A percentile compares a stretch with the other conserved stretches of the same genome.
Conservation (phyloP, 1,140 invertebrate genomes). For the Cotesia vestalis region DNA sequence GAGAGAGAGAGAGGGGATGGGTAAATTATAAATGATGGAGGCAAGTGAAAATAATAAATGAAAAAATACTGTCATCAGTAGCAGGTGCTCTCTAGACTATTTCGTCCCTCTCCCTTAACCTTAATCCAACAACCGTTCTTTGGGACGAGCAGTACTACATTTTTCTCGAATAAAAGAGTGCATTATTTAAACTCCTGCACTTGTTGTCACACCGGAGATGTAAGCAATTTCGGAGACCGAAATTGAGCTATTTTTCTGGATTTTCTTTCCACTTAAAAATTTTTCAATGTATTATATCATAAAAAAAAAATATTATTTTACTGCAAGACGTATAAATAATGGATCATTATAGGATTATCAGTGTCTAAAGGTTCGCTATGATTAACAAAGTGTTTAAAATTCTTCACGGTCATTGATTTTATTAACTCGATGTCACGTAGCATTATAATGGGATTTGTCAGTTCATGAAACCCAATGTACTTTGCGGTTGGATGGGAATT, state of each 20-base stretch:
- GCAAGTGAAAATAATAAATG: slow-evolving; percentile 29
- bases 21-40: too few relatives aligned
- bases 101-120: neutral
- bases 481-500: slow-evolving; percentile 10
- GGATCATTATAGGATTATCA: slow-evolving; percentile 53
- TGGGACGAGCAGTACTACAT: slow-evolving; percentile 7
- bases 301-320: slow-evolving; percentile 58
- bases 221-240: slow-evolving; percentile 38
- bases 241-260: slow-evolving; percentile 51
- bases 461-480: slow-evolving; percentile 15
- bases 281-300: slow-evolving; percentile 23
- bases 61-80: slow-evolving; percentile 22
- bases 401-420: neutral
- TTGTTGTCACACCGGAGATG: slow-evolving; percentile 12
- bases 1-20: too few relatives aligned
- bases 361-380: slow-evolving; percentile 59
- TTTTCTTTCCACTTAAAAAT: slow-evolving; percentile 44
- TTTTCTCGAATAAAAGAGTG: slow-evolving; percentile 36
- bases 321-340: slow-evolving; percentile 50
- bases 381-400: slow-evolving; percentile 68
- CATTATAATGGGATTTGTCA: slow-evolving; percentile 10
- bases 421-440: slow-evolving; percentile 8
- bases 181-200: slow-evolving; percentile 44
- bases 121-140: neutral
- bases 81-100: slow-evolving; percentile 15